Base-by-base conservation (phyloP, 64 coral and sea anemone species). In the Montipora sp. region DNA sequence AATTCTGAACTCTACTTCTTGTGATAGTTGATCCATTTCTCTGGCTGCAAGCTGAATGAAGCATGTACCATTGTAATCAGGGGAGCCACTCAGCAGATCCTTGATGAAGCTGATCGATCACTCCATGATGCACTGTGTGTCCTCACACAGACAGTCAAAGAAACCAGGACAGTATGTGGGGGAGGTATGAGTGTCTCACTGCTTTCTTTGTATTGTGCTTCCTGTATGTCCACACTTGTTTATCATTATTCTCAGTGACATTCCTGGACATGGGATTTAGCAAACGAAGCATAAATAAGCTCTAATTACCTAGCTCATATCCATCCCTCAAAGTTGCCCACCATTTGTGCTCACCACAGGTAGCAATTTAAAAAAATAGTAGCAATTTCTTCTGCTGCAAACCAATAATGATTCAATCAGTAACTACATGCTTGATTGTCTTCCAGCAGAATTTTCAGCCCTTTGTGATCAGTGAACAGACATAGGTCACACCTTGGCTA, bases 81-180 rank as follows among this genome's bases (percentile, higher is more conserved):
- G 83, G 98, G 98, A 12, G 98, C 98, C 2, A 99, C 98, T 5
- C 91, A 96, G 44, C 98, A 99, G 59, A 99, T 99, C 67, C 89
- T 99, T 20, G 98, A 99, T 89, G 98, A 99, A 90, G 98, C 98
- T 49, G 98, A 99, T 16, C 91, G 98, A 13, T 99, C 98, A 24
- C 92, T 99, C 43, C 98, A 99, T 91, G 98, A 99, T 87, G 98
- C 98, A 47, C 68, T 99, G 45, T 99, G 98, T 86, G 98, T 99
- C 13, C 71, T 99, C 21, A 99, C 98, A 16, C 98, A 99, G 89
- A 99, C 98, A 19, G 92, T 99, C 63, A 99, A 99, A 53, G 98
- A 99, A 81, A 95, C 98, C 49, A 96, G 98, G 55, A 99, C 98
- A 46, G 98, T 99, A 11, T 94, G 77, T 77, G 98, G 98, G 53